Evolutionary conservation across 2,888 invertebrate species (phyloP), one percentile per base, ranked within the genome.

Genomic region (Microctonus aethiopoides): DNA sequence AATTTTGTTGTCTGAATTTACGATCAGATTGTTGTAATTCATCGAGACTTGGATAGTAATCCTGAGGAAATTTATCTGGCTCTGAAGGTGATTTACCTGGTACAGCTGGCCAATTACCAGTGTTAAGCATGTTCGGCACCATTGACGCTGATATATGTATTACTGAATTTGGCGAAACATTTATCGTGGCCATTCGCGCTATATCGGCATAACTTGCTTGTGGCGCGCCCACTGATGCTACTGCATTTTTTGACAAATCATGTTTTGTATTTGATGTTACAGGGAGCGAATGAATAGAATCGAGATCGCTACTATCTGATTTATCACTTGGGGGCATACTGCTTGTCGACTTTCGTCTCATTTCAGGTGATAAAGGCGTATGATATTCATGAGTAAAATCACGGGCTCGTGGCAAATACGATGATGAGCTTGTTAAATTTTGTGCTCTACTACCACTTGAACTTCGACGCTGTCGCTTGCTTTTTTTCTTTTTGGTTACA

Each of bases 241-340:
- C 75, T 78, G 86, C 74, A 60, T 79, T 80, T 75, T 85, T 84
- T 6, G 81, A 82, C 52, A 81, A 76, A 78, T 81, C 78, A 75
- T 84, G 84, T 74, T 86, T 85, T n/a, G 87, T 85, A 32, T 87
- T 88, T 22, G 88, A 87, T 32, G 87, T 87, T 24, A 93, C 91
- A 29, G 95, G 95, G 81, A 95, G 88, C 77, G 95, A 95, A 87
- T 95, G 94, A 76, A 95, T 94, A 16, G 95, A 95, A 83, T 95
- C 95, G 81, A 92, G 89, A 87, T 94, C 94, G 83, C 93, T 94
- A 78, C 95, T 94, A 85, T 94, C 94, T 74, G 93, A 93, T 87
- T 94, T 94, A 81, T 95, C 95, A 79, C 87, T 87, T 73, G 94
- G 94, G 67, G 95, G 95, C 87, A 92, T 91, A 64, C 92, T 93